These are phyloP conservation scores for Cyprinodon variegatus DNA, from an alignment of 2,113 vertebrate genomes.

Conservation along the genomic window DNA sequence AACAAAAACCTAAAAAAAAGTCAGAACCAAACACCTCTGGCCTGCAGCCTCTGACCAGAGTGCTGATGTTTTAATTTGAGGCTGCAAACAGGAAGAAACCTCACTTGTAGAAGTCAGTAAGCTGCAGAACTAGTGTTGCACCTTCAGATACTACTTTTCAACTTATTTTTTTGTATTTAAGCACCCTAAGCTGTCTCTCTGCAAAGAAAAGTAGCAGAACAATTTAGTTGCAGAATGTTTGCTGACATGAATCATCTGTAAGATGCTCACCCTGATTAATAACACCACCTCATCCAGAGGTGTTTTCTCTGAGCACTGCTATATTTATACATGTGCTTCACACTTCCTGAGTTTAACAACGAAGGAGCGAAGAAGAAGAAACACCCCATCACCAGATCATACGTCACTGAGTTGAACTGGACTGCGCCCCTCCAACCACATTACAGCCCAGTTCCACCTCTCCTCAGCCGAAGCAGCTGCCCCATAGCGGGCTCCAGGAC, in stretches of 20 bases:
- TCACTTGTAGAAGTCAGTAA: background rate
- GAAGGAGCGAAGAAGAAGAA: background rate
- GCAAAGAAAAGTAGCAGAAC: too few relatives aligned
- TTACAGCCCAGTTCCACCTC: too few relatives aligned
- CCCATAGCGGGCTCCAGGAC: too few relatives aligned
- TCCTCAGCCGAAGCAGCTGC: too few relatives aligned
- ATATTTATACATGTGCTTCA: conserved; percentile 6
- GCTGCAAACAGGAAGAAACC: background rate
- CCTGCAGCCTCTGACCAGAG: too few relatives aligned
- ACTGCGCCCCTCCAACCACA: too few relatives aligned
- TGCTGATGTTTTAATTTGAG: background rate
- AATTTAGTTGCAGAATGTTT: background rate
- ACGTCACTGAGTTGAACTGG: background rate
- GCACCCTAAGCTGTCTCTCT: too few relatives aligned
- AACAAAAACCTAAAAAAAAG: background rate
- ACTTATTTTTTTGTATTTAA: background rate
- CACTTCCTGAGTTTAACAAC: conserved; percentile 1
- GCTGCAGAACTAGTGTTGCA: background rate
- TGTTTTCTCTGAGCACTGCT: background rate
- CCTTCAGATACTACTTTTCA: background rate
- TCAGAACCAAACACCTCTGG: background rate
- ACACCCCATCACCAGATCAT: conserved; percentile 16
- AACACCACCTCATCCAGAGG: background rate
- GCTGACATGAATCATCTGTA: conserved; percentile 1
- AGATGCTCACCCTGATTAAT: background rate